Conservation (phyloP, 2,113 vertebrate genomes). For the Shinisaurus crocodilurus region DNA sequence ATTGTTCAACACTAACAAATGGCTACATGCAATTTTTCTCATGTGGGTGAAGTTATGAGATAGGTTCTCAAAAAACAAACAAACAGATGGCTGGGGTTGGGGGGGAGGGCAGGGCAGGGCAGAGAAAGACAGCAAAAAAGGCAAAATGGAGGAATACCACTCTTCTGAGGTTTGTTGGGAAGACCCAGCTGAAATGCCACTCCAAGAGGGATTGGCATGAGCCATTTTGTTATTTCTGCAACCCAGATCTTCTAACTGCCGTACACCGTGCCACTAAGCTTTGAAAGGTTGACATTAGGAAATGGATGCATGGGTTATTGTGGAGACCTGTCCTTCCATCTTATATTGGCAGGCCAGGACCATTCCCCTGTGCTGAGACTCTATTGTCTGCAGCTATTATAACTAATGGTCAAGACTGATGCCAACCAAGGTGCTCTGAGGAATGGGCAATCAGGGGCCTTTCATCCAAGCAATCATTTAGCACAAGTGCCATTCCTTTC, state of each 20-base stretch:
- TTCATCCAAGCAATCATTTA: slow-evolving; percentile 24
- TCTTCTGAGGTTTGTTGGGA: slow-evolving; percentile 32
- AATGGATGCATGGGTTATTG: slow-evolving; percentile 32
- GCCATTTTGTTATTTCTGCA: slow-evolving; percentile 41
- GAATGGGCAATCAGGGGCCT: slow-evolving; percentile 30
- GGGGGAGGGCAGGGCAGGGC: background rate
- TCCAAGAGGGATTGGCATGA: slow-evolving; percentile 27
- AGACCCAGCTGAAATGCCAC: slow-evolving; percentile 42
- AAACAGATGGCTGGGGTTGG: slow-evolving; percentile 7
- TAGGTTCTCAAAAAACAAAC: slow-evolving; percentile 43
- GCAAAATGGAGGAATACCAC: background rate
- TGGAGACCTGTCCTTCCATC: slow-evolving; percentile 35
- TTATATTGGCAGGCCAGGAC: slow-evolving; percentile 15
- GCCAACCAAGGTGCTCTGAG: slow-evolving; percentile 25
- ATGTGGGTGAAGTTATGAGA: slow-evolving; percentile 5
- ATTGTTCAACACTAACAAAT: slow-evolving; percentile 35
- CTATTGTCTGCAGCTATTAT: slow-evolving; percentile 29
- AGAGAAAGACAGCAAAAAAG: background rate
- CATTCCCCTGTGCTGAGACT: background rate
- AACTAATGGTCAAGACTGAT: slow-evolving; percentile 9
- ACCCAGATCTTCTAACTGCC: slow-evolving; percentile 28
- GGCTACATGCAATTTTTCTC: slow-evolving; percentile 4
- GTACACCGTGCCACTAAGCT: slow-evolving; percentile 32
- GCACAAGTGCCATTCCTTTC: slow-evolving; percentile 7
- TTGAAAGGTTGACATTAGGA: slow-evolving; percentile 37